Evolutionary conservation across 1,140 invertebrate genomes (phyloP).

Genomic region (Triops longicaudatus): DNA sequence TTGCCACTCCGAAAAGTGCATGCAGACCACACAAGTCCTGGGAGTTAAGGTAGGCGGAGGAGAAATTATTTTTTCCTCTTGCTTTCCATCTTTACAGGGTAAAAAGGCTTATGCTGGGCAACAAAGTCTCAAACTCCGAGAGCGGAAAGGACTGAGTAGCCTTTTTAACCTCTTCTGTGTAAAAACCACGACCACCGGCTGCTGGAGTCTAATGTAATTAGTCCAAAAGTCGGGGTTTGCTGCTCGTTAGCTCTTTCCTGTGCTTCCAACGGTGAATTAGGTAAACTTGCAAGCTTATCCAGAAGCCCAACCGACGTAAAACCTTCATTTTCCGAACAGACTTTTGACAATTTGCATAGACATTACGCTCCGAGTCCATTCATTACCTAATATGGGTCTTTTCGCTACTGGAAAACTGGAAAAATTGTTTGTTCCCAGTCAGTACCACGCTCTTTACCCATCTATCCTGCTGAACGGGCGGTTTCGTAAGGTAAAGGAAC

Average conservation of each 20-base stretch:
- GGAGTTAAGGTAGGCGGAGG: neutral
- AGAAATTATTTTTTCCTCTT: neutral
- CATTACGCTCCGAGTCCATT: neutral
- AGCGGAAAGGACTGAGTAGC: neutral
- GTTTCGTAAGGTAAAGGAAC: neutral
- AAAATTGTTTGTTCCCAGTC: neutral
- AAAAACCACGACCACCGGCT: neutral
- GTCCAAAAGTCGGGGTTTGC: neutral
- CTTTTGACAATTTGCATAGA: neutral
- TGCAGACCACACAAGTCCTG: neutral
- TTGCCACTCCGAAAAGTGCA: neutral
- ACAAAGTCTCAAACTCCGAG: neutral
- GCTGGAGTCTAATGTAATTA: constrained; percentile 2
- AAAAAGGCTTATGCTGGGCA: neutral
- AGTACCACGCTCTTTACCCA: too few species aligned
- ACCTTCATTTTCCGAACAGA: neutral
- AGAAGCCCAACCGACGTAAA: neutral
- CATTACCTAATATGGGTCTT: neutral
- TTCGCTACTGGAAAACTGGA: neutral
- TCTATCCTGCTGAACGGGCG: neutral
- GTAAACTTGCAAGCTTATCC: too few species aligned
- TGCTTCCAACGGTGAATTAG: too few species aligned
- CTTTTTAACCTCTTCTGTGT: neutral
- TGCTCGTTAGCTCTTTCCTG: neutral
- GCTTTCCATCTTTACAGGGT: neutral